These are phyloP conservation scores for Xenopus laevis DNA, from an alignment of 2,113 vertebrate genomes.

Conservation along the genomic window DNA sequence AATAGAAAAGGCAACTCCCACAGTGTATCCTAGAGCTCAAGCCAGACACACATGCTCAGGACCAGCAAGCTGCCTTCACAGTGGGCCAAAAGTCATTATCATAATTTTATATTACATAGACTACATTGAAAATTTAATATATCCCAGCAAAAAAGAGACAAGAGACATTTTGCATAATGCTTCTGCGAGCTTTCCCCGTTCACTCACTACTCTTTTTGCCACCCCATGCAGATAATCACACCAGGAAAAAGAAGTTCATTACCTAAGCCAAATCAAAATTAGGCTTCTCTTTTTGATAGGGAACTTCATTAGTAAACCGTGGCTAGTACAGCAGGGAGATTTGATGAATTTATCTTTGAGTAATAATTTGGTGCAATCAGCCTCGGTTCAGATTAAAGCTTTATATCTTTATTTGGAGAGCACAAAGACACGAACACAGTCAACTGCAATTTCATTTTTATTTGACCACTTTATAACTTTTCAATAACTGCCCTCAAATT, in stretches of 20 bases:
- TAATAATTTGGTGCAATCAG: conserved; percentile 98
- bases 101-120: conserved; percentile 99
- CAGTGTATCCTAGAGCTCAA: conserved; percentile 90
- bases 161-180: conserved; percentile 98
- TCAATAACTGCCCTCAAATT: background rate
- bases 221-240: conserved; percentile 96
- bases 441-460: background rate
- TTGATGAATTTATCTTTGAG: conserved; percentile 95
- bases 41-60: conserved; percentile 96
- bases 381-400: conserved; percentile 78
- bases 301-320: conserved; percentile 99
- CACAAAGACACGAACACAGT: conserved; percentile 25
- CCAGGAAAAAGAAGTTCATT: conserved; percentile 99
- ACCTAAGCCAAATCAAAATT: conserved; percentile 99
- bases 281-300: conserved; percentile 98
- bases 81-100: conserved; percentile 96
- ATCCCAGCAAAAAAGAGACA: conserved; percentile 91
- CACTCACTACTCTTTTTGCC: conserved; percentile 78
- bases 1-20: conserved; percentile 99
- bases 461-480: background rate
- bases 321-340: conserved; percentile 95
- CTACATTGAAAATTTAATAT: conserved; percentile 97
- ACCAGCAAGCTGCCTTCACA: conserved; percentile 98
- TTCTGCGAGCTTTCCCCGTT: conserved; percentile 74
- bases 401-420: conserved; percentile 78